Percentiles rank a stretch among this genome's conserved stretches.
Conservation (phyloP, 2,797 vertebrate genomes). For the Carcharodon carcharias region DNA sequence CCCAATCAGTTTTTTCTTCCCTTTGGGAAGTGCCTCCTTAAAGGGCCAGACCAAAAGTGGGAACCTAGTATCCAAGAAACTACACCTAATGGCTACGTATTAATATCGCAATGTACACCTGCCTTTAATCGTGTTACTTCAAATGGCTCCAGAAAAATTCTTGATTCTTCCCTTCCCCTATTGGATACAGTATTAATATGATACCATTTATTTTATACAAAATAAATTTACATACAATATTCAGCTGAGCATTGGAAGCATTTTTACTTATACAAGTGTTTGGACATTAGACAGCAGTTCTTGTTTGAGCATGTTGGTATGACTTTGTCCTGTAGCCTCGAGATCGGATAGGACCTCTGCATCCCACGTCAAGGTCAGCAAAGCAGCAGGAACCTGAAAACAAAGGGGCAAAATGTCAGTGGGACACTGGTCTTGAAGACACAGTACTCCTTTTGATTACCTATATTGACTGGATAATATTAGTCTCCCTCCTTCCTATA, state of each 20-base stretch:
- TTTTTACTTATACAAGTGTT: constrained; percentile 64
- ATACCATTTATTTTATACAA: background rate
- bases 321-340: constrained; percentile 57
- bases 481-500: background rate
- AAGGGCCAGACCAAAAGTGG: background rate
- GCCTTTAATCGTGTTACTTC: background rate
- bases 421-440: background rate
- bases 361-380: constrained; percentile 80
- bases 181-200: background rate
- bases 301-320: constrained; percentile 57
- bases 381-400: constrained; percentile 76
- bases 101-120: background rate
- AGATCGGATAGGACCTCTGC: constrained; percentile 74
- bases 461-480: background rate
- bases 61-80: background rate
- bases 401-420: background rate
- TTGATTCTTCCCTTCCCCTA: background rate
- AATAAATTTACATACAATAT: constrained; percentile 29
- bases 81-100: background rate
- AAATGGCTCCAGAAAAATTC: background rate
- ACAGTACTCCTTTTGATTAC: background rate
- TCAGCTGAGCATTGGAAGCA: background rate
- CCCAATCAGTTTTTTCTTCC: background rate
- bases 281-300: constrained; percentile 62
- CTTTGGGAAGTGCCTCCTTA: background rate